Percentiles rank a stretch among this genome's conserved stretches.
These are phyloP conservation scores for Tricholaema leucomelas DNA, from an alignment of 2,113 vertebrate species.

Conservation along the genomic window DNA sequence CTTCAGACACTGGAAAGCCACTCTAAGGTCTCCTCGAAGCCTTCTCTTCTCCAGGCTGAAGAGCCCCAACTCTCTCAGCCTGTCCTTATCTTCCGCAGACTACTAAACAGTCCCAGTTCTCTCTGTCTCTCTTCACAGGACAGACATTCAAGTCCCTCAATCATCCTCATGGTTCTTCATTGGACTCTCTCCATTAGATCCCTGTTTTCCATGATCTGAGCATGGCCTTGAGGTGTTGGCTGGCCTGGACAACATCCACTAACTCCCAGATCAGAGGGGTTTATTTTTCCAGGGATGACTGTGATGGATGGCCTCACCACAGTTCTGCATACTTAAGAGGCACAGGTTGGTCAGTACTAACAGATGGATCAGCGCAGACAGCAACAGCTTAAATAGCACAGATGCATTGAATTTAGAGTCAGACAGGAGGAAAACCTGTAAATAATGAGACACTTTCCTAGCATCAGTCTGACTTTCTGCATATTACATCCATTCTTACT, in stretches of 20 bases:
- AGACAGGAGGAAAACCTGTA: neutral
- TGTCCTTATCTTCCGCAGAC: no score
- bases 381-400: neutral
- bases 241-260: neutral
- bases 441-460: slow-evolving; percentile 15
- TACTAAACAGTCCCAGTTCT: no score
- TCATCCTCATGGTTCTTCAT: no score
- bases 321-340: neutral
- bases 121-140: no score
- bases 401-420: neutral
- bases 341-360: neutral
- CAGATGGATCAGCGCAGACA: neutral
- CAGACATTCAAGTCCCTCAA: no score
- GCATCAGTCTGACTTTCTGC: neutral
- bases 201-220: neutral
- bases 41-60: no score
- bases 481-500: neutral
- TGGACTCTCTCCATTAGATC: no score
- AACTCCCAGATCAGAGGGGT: neutral
- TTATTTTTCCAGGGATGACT: neutral
- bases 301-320: neutral
- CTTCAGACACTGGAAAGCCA: no score
- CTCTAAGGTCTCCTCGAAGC: no score
- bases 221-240: neutral
- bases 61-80: no score